A percentile compares a stretch with the other conserved stretches of the same genome.
Conservation (phyloP, 2,113 vertebrate genomes). For the Macaca mulatta region DNA sequence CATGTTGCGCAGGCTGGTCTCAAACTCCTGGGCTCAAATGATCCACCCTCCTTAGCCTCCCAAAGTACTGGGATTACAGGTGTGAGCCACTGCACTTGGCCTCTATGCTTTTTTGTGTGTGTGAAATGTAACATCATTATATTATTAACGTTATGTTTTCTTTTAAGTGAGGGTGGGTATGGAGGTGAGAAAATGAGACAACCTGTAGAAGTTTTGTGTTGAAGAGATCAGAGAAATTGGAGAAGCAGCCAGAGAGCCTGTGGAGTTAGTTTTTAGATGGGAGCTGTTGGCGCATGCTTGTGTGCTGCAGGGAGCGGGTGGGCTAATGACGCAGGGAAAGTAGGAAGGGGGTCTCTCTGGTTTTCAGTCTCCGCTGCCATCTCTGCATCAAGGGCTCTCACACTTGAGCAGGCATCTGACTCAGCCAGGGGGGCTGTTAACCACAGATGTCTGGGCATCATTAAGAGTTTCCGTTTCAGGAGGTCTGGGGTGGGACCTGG, state of each 20-base stretch:
- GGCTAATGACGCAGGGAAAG: background rate
- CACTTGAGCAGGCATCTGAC: background rate
- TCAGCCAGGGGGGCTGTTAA: background rate
- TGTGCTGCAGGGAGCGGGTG: no score
- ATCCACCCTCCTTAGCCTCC: no score
- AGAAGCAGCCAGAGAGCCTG: background rate
- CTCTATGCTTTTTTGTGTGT: background rate
- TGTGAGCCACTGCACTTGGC: no score
- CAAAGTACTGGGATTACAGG: no score
- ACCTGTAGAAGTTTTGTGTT: background rate
- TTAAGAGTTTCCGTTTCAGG: background rate
- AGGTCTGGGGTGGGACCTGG: background rate
- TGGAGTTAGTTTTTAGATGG: background rate
- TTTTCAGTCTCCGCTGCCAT: no score
- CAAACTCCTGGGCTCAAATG: no score
- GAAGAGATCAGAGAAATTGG: background rate
- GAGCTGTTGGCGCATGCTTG: background rate
- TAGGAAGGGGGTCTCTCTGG: background rate
- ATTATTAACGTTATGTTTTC: background rate
- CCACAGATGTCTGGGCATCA: background rate
- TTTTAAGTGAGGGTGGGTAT: background rate
- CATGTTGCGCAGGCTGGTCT: no score
- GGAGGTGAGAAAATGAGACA: background rate
- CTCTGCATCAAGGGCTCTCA: background rate
- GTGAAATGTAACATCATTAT: background rate